Evolutionary conservation across 1,140 invertebrate genomes (phyloP).

Genomic region (Zaprionus kolodkinae): DNA sequence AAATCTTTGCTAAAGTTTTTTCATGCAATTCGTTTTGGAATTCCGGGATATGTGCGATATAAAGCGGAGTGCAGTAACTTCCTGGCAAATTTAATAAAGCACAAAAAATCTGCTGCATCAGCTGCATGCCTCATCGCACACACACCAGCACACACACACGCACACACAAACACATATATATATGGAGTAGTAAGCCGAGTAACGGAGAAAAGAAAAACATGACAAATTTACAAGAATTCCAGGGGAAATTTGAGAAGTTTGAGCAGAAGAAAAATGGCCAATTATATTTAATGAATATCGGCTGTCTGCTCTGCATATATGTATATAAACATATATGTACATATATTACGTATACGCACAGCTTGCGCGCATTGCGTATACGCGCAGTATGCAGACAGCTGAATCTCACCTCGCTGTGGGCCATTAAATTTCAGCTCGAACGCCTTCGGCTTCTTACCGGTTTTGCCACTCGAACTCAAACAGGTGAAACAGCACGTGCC

Average conservation of each 20-base stretch:
- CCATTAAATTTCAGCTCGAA: constrained; percentile 14
- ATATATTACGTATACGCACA: neutral
- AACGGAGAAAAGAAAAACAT: neutral
- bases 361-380: neutral
- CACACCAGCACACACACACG: neutral
- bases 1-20: neutral
- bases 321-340: neutral
- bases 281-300: constrained; percentile 7
- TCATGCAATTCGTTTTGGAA: constrained; percentile 6
- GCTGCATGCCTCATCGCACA: constrained; percentile 8
- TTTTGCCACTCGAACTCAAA: constrained; percentile 24
- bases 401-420: constrained; percentile 13
- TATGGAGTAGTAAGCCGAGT: constrained; percentile 1
- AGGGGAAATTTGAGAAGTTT: neutral
- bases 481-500: constrained; percentile 21
- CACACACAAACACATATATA: too few species aligned
- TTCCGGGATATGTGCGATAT: neutral
- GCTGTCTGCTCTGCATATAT: neutral
- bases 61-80: constrained; percentile 21
- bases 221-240: constrained; percentile 11
- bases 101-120: constrained; percentile 17
- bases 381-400: neutral
- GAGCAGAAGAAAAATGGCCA: neutral
- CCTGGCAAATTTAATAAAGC: constrained; percentile 27
- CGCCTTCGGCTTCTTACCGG: constrained; percentile 1